Base-by-base conservation (phyloP, 2,888 invertebrate species). In the Orthonevra nobilis region DNA sequence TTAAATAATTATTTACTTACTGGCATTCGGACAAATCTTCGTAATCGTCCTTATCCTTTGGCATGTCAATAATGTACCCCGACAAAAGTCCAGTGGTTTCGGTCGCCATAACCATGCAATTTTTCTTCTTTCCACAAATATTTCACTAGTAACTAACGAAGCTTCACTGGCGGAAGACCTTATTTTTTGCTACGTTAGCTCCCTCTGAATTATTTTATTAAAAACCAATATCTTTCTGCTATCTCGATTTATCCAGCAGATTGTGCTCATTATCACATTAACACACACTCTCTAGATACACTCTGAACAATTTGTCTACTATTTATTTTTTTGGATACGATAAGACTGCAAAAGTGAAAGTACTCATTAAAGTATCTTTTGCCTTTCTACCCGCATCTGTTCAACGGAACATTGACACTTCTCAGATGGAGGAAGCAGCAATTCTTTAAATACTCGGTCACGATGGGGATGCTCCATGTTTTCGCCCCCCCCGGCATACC, bases 21-120 rank as follows among this genome's bases (percentile, higher is more conserved):
- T 70, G 61, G 19, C 20, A 44, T 17, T 40, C 54, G 2, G 38
- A 23, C 6, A 69, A 69, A 5, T 23, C 17, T 32, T 77, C 63
- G 52, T 68, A 72, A 7, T 50, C 58, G 19, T 68, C 52, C 20
- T 10, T 52, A 15, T 54, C 34, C 17, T 30, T 60, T 10, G 82
- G 69, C 12, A 82, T 81, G 14, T 75, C 75, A 2, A 83, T 60
- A 32, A 81, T 28, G 42, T 44, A 77, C 40, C 54, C 79, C 0
- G 68, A 40, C 26, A 83, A 50, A 26, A 83, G 81, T 23, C 46
- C 61, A 6, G 82, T 83, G 6, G 52, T 81, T 34, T 83, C 83
- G 10, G 75, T 81, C 7, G 82, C 70, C 82, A 81, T 82, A 19
- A 50, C 60, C 7, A 30, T 52, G 9, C 3, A 12, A 0, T 20